These are phyloP conservation scores for Acanthopleura granulata DNA, from an alignment of 2,888 invertebrate species.

Conservation along the genomic window DNA sequence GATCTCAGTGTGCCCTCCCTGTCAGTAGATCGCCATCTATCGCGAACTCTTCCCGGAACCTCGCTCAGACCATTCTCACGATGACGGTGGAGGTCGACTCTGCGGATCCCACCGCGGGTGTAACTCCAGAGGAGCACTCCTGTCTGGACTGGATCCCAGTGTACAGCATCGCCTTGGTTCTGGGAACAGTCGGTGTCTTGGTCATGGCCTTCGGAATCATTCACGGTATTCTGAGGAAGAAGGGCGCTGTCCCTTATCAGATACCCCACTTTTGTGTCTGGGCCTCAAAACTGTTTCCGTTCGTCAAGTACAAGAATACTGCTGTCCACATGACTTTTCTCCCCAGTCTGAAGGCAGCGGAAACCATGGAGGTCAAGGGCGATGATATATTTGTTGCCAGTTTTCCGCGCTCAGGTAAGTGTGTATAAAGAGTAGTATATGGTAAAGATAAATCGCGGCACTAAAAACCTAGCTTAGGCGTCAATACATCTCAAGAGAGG, in stretches of 20 bases:
- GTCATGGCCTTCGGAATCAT: neutral
- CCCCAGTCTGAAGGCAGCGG: constrained; percentile 41
- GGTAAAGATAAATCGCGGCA: too few species aligned
- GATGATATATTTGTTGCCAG: constrained; percentile 90
- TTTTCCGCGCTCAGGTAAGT: constrained; percentile 87
- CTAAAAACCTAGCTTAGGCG: too few species aligned
- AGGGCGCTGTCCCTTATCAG: constrained; percentile 5
- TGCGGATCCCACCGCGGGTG: neutral
- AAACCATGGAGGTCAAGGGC: constrained; percentile 78
- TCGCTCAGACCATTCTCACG: neutral
- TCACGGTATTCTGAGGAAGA: neutral
- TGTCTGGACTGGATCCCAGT: neutral
- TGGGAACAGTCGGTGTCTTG: neutral
- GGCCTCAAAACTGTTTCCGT: constrained; percentile 15
- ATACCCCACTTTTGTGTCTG: constrained; percentile 8
- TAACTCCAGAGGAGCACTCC: neutral
- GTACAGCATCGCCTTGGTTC: neutral
- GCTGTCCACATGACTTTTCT: constrained; percentile 1
- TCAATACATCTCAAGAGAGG: too few species aligned
- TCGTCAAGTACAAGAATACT: constrained; percentile 17
- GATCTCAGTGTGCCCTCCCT: neutral
- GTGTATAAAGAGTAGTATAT: too few species aligned
- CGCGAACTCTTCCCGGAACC: neutral
- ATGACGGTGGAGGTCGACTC: neutral
- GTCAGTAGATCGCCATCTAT: neutral